Percentiles rank a stretch among this genome's conserved stretches.
These are phyloP conservation scores for Labeo rohita DNA, from an alignment of 2,113 vertebrate genomes.

Conservation along the genomic window DNA sequence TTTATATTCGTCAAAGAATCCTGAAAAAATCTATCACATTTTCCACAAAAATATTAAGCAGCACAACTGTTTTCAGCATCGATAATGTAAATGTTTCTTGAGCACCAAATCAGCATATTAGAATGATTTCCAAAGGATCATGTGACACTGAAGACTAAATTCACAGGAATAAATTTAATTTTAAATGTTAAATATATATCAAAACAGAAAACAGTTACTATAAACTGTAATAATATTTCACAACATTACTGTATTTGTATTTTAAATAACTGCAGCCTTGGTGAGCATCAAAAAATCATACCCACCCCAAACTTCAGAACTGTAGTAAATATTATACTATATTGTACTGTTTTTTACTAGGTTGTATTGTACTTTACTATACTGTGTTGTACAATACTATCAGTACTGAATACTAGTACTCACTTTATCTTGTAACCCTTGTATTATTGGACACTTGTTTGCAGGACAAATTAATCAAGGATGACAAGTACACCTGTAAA, in stretches of 20 bases:
- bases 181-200: neutral
- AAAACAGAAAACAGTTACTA: neutral
- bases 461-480: neutral
- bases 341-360: neutral
- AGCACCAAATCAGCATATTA: neutral
- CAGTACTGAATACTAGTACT: neutral
- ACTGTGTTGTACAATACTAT: neutral
- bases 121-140: neutral
- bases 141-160: neutral
- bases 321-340: neutral
- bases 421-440: neutral
- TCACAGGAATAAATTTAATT: neutral
- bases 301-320: neutral
- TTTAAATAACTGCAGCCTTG: neutral
- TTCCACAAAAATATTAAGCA: neutral
- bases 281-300: neutral
- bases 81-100: neutral
- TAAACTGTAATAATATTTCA: neutral
- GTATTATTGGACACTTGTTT: neutral
- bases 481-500: neutral
- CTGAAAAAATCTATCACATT: neutral
- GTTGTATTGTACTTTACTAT: neutral
- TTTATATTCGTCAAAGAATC: neutral
- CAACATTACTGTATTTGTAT: neutral
- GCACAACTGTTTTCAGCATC: neutral